Conservation (phyloP, 1,140 invertebrate species). For the Parasteatoda tepidariorum region DNA sequence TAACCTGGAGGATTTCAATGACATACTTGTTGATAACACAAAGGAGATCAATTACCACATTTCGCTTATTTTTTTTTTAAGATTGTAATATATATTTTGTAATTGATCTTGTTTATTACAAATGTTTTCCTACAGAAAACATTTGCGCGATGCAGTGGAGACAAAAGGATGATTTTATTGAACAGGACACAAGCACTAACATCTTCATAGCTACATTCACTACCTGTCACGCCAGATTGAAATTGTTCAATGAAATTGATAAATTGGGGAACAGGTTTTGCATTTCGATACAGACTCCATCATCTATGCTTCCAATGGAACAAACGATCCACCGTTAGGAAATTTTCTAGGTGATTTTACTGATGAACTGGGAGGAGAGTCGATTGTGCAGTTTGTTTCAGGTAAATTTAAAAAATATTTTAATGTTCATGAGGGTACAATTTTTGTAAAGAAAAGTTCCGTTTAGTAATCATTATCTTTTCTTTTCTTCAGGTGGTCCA, state of each 20-base stretch:
- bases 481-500: no score
- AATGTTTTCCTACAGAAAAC: neutral
- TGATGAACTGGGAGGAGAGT: neutral
- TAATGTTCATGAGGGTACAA: no score
- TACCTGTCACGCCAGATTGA: no score
- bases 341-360: conserved; percentile 4
- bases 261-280: neutral
- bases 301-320: neutral
- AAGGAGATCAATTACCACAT: neutral
- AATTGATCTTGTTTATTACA: neutral
- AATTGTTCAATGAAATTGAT: neutral
- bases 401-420: no score
- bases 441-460: no score
- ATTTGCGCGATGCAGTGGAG: neutral
- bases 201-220: neutral
- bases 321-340: neutral
- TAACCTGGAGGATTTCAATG: neutral
- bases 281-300: neutral
- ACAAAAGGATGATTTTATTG: neutral
- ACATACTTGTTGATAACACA: neutral
- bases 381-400: neutral
- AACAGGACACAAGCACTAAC: neutral
- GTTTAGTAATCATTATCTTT: no score
- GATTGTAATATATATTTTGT: no score
- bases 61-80: neutral